Evolutionary conservation across 2,113 vertebrate genomes (phyloP).

Genomic region (Pteronura brasiliensis): DNA sequence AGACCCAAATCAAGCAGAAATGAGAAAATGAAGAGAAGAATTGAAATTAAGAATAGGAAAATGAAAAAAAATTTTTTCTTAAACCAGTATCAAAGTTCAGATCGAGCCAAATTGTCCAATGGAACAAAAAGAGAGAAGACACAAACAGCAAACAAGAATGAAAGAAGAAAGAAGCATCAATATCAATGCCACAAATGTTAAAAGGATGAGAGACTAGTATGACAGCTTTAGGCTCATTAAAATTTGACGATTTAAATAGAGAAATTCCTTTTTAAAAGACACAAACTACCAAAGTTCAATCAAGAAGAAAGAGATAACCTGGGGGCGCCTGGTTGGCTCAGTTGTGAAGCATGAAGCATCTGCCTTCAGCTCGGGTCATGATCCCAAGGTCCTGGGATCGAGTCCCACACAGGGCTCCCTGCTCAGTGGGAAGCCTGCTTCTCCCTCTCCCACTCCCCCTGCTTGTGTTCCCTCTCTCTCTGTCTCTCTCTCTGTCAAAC

Average conservation of each 20-base stretch:
- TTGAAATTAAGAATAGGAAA: background rate
- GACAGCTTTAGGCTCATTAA: background rate
- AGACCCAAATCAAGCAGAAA: background rate
- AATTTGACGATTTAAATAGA: background rate
- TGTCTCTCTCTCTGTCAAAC: too few relatives aligned
- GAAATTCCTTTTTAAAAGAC: background rate
- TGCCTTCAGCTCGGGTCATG: too few relatives aligned
- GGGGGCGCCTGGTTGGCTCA: too few relatives aligned
- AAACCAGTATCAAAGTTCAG: background rate
- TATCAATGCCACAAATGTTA: background rate
- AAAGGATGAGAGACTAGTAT: background rate
- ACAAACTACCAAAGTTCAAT: background rate
- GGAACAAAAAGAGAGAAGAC: background rate
- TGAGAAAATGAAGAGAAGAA: background rate
- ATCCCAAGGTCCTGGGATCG: too few relatives aligned
- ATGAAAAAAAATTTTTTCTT: background rate
- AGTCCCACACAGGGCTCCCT: too few relatives aligned
- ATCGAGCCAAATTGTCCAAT: background rate
- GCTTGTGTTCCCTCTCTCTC: too few relatives aligned
- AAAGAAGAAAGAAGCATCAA: background rate
- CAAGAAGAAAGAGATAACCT: background rate
- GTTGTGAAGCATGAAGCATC: too few relatives aligned
- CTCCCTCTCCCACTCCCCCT: too few relatives aligned
- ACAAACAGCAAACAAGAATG: background rate
- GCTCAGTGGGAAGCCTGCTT: too few relatives aligned